These are phyloP conservation scores for Nipponacmea schrenckii DNA, from an alignment of 2,888 invertebrate genomes.

Conservation along the genomic window DNA sequence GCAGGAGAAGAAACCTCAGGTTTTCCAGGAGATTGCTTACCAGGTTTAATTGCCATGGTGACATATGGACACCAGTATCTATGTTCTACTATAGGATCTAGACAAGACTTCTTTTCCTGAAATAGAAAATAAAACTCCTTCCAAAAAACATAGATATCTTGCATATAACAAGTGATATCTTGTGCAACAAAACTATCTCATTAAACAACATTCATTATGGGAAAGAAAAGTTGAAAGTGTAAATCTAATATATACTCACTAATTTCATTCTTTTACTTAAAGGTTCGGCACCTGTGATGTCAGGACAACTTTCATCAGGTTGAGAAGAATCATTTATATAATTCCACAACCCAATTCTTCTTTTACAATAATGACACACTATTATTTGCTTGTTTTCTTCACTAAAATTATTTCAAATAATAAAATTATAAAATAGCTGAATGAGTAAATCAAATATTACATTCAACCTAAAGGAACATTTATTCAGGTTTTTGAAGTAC, in stretches of 20 bases:
- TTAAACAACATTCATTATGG: too few relatives aligned
- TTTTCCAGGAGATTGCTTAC: background rate
- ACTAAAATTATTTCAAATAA: constrained; percentile 31
- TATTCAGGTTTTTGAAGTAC: too few relatives aligned
- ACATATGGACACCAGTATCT: constrained; percentile 61
- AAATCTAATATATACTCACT: constrained; percentile 35
- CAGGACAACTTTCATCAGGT: background rate
- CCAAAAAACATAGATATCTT: too few relatives aligned
- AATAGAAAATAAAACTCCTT: background rate
- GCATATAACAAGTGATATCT: too few relatives aligned
- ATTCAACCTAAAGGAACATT: too few relatives aligned
- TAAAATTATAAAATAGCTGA: too few relatives aligned
- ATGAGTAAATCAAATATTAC: too few relatives aligned
- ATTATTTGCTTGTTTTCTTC: constrained; percentile 38
- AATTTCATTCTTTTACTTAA: constrained; percentile 39
- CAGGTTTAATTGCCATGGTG: constrained; percentile 11
- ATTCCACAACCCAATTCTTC: constrained; percentile 56
- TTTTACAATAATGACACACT: constrained; percentile 46
- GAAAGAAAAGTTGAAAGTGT: too few relatives aligned
- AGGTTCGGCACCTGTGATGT: constrained; percentile 26
- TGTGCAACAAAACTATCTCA: too few relatives aligned
- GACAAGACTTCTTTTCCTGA: constrained; percentile 39
- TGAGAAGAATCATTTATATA: constrained; percentile 24
- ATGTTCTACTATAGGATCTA: constrained; percentile 55
- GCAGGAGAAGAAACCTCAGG: background rate